phyloP scores from a whole-genome alignment of 2,113 vertebrate species.

The Psittacula cyanocephala region DNA sequence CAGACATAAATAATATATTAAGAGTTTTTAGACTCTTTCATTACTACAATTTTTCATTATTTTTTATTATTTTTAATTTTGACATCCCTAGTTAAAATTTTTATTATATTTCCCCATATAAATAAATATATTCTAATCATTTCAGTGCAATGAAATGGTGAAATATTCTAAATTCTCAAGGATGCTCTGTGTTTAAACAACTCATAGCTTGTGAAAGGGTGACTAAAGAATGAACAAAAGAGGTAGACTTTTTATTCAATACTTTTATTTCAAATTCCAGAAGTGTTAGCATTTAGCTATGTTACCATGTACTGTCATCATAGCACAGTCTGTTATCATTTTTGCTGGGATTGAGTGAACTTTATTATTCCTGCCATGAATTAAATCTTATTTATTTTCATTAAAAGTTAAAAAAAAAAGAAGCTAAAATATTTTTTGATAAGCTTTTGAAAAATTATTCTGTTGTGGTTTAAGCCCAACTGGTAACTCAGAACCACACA shows the following conservation, averaged over 20 bases:
- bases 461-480: neutral
- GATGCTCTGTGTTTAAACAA: neutral
- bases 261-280: neutral
- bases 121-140: neutral
- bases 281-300: neutral
- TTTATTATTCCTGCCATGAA: neutral
- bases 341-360: neutral
- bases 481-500: neutral
- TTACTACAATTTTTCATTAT: neutral
- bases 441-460: neutral
- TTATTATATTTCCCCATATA: neutral
- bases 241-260: neutral
- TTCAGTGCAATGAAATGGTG: neutral
- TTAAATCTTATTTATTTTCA: neutral
- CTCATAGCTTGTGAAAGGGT: neutral
- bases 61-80: neutral
- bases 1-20: too few relatives aligned
- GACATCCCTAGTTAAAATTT: neutral
- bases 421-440: neutral
- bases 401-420: neutral
- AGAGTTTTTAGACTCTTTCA: neutral
- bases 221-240: neutral
- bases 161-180: neutral
- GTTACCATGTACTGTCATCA: neutral
- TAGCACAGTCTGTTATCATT: neutral